Evolutionary conservation across 92 coral and sea anemone genomes (phyloP).

Genomic region (Zoanthus sansibaricus): DNA sequence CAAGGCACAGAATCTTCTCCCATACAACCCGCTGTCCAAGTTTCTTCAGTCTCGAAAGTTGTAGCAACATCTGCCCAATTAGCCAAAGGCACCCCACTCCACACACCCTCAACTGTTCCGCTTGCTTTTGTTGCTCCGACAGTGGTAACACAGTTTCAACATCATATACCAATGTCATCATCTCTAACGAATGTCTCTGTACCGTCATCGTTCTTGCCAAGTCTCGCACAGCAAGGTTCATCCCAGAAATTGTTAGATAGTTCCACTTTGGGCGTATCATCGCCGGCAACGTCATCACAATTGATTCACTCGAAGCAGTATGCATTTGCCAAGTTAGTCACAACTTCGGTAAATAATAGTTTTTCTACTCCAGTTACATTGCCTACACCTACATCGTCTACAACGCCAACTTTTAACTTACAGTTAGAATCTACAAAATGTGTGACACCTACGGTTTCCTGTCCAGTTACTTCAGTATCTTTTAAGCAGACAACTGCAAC

Average conservation of each 20-base stretch:
- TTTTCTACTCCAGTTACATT: not conserved
- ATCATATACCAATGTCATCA: not conserved
- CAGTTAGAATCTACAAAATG: not conserved
- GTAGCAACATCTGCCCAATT: no score
- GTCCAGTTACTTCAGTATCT: not conserved
- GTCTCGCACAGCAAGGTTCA: constrained; percentile 7
- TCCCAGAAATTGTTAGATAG: not conserved
- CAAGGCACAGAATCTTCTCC: no score
- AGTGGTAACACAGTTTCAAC: constrained; percentile 19
- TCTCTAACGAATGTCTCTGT: not conserved
- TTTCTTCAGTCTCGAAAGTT: no score
- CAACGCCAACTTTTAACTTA: not conserved
- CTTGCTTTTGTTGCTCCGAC: constrained; percentile 11
- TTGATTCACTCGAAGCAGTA: not conserved
- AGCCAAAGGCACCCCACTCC: no score
- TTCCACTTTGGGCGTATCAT: constrained; percentile 5
- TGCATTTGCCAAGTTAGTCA: not conserved
- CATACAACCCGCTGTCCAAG: no score
- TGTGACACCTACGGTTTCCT: not conserved
- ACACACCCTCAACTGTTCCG: constrained; percentile 13
- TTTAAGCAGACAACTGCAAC: not conserved
- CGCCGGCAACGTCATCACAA: constrained; percentile 3
- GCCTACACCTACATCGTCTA: not conserved
- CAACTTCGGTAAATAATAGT: not conserved
- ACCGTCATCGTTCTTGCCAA: constrained; percentile 10